A percentile compares a stretch with the other conserved stretches of the same genome.
phyloP scores from a whole-genome alignment of 2,888 invertebrate genomes.

The Allacma fusca region DNA sequence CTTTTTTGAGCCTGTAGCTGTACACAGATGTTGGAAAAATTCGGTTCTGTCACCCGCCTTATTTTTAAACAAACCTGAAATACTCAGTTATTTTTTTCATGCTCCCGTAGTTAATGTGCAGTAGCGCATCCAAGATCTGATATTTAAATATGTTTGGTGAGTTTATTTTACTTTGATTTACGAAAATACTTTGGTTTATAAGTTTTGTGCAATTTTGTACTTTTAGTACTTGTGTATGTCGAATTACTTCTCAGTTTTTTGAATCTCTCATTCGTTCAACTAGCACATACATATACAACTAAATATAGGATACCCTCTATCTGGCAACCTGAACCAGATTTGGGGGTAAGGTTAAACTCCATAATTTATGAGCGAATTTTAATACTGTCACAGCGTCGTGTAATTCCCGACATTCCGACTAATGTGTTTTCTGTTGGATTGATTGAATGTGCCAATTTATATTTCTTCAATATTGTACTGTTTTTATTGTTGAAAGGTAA shows the following conservation, averaged over 20 bases:
- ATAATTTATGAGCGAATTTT: no score
- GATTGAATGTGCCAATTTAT: slow-evolving; percentile 28
- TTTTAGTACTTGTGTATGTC: background rate
- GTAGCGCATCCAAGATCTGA: background rate
- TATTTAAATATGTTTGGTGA: background rate
- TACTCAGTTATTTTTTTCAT: slow-evolving; percentile 2
- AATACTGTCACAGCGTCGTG: background rate
- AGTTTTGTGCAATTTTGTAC: background rate
- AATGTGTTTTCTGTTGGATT: slow-evolving; percentile 1
- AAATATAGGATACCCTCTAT: no score
- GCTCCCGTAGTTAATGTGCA: background rate
- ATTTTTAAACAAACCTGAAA: background rate
- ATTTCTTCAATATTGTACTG: slow-evolving; percentile 18
- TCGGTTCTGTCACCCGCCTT: background rate
- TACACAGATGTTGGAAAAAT: no score
- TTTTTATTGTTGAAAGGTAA: slow-evolving; percentile 20
- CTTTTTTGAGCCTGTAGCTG: no score
- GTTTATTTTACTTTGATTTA: background rate
- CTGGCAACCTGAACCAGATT: no score
- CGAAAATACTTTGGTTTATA: background rate
- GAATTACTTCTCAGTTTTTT: background rate
- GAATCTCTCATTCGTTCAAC: background rate
- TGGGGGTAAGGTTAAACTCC: no score
- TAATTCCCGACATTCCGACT: background rate
- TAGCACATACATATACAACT: background rate